Evolutionary conservation across 2,888 invertebrate genomes (phyloP).

Genomic region (Dyspetes luteomarginatus): DNA sequence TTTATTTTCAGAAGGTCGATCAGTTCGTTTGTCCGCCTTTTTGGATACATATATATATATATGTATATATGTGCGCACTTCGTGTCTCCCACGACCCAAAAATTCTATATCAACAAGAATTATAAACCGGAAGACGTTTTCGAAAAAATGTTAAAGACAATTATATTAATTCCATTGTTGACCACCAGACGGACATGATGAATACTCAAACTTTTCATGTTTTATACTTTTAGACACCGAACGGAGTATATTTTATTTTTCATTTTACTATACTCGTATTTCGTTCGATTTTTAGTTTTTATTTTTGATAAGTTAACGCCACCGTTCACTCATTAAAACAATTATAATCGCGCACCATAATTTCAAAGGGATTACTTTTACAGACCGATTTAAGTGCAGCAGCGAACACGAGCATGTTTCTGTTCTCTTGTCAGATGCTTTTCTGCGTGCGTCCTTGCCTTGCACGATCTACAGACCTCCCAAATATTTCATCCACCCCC

Average conservation of each 20-base stretch:
- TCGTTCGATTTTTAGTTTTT: neutral
- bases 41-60: slow-evolving; percentile 48
- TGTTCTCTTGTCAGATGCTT: slow-evolving; percentile 50
- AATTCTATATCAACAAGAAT: neutral
- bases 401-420: slow-evolving; percentile 7
- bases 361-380: no score
- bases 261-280: neutral
- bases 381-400: slow-evolving; percentile 2
- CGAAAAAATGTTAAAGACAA: neutral
- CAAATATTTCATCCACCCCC: slow-evolving; percentile 48
- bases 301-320: neutral
- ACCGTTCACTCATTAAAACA: neutral
- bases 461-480: slow-evolving; percentile 33
- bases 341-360: neutral
- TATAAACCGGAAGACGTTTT: neutral
- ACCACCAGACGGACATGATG: neutral
- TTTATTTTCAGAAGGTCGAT: slow-evolving; percentile 64
- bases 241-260: neutral
- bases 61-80: slow-evolving; percentile 1
- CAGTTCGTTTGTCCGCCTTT: slow-evolving; percentile 47
- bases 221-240: neutral
- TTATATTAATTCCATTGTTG: neutral
- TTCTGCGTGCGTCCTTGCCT: slow-evolving; percentile 52
- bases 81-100: neutral
- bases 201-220: slow-evolving; percentile 2